Conservation (phyloP, 2,113 vertebrate species). For the Gymnocephalus cernua region DNA sequence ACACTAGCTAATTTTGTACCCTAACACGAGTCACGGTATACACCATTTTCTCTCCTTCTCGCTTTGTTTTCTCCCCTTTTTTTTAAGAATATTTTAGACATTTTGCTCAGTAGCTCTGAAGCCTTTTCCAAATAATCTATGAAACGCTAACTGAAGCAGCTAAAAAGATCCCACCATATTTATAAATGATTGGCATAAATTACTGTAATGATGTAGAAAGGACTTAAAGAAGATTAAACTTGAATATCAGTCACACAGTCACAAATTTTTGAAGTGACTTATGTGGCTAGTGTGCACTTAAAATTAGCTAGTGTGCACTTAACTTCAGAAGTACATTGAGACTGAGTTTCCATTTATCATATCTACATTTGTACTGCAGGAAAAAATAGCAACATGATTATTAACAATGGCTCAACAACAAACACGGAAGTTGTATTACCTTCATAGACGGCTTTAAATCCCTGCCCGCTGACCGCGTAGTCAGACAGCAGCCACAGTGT, state of each 20-base stretch:
- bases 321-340: background rate
- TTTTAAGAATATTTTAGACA: background rate
- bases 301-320: too few relatives aligned
- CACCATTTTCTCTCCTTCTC: background rate
- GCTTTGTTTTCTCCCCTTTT: background rate
- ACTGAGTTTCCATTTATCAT: background rate
- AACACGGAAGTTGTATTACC: slow-evolving; percentile 81
- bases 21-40: background rate
- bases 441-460: slow-evolving; percentile 95
- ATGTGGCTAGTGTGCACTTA: too few relatives aligned
- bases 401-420: background rate
- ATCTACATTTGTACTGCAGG: background rate
- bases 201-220: background rate
- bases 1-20: slow-evolving; percentile 9
- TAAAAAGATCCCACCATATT: slow-evolving; percentile 4
- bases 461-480: slow-evolving; percentile 97
- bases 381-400: background rate
- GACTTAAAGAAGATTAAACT: background rate
- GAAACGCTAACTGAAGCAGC: background rate
- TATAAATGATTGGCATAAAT: slow-evolving; percentile 2
- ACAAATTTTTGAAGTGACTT: slow-evolving; percentile 2
- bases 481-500: slow-evolving; percentile 95
- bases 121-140: background rate
- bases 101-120: background rate
- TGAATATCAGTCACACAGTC: background rate